These are phyloP conservation scores for Oreohelix idahoensis DNA, from an alignment of 1,140 invertebrate genomes.

Conservation along the genomic window DNA sequence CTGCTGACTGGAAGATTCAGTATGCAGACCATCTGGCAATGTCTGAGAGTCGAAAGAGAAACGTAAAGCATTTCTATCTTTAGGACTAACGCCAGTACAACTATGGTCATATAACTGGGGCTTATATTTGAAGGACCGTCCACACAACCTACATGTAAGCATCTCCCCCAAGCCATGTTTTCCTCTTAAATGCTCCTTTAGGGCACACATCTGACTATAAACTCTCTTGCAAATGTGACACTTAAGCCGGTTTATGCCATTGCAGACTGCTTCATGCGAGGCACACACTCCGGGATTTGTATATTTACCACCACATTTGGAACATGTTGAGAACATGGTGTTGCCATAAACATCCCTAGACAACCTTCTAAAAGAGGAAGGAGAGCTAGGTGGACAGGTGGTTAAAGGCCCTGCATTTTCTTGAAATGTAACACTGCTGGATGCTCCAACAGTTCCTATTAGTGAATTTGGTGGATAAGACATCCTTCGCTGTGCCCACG, in stretches of 20 bases:
- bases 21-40: background rate
- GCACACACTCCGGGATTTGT: slow-evolving; percentile 30
- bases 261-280: slow-evolving; percentile 21
- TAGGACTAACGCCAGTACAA: slow-evolving; percentile 23
- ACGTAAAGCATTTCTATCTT: background rate
- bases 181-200: slow-evolving; percentile 47
- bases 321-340: slow-evolving; percentile 35
- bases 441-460: background rate
- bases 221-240: slow-evolving; percentile 37
- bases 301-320: slow-evolving; percentile 40
- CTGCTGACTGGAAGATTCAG: background rate
- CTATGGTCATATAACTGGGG: slow-evolving; percentile 44
- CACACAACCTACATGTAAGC: slow-evolving; percentile 40
- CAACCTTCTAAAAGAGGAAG: slow-evolving; percentile 3
- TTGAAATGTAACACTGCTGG: background rate
- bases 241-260: slow-evolving; percentile 29
- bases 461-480: slow-evolving; percentile 1
- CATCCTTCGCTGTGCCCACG: slow-evolving; percentile 22
- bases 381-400: background rate
- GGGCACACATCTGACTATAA: slow-evolving; percentile 43
- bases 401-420: background rate
- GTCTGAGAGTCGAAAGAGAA: background rate
- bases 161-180: slow-evolving; percentile 44
- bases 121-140: slow-evolving; percentile 41
- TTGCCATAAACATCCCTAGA: slow-evolving; percentile 30